Conservation (phyloP, 2,797 vertebrate species). For the Myripristis murdjan region DNA sequence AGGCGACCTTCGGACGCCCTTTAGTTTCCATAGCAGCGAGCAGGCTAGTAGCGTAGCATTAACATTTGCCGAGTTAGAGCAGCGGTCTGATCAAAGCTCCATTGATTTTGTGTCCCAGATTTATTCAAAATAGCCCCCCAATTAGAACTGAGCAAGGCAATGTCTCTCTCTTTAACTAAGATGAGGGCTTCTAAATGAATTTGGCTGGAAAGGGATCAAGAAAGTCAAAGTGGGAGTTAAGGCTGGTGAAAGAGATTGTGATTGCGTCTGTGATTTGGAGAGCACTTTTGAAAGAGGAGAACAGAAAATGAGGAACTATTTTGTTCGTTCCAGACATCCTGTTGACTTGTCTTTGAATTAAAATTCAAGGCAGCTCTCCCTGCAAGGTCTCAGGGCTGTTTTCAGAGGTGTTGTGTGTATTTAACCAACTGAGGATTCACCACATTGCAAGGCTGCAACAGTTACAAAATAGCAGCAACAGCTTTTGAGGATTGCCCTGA, state of each 20-base stretch:
- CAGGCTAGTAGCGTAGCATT: conserved; percentile 60
- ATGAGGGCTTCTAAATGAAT: conserved; percentile 51
- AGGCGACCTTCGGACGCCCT: conserved; percentile 80
- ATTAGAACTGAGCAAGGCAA: conserved; percentile 41
- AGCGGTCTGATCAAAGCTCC: conserved; percentile 66
- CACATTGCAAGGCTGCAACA: neutral
- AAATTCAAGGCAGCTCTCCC: neutral
- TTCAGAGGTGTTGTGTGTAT: neutral
- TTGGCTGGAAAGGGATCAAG: neutral
- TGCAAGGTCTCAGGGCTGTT: too few relatives aligned
- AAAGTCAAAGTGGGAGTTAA: conserved; percentile 5
- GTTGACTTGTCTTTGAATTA: neutral
- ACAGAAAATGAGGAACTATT: neutral
- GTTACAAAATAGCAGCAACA: neutral
- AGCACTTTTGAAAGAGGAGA: neutral
- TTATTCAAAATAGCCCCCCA: conserved; percentile 67
- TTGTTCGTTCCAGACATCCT: neutral
- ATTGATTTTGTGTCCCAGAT: conserved; percentile 78
- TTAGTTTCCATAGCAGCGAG: conserved; percentile 79
- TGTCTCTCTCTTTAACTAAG: conserved; percentile 49
- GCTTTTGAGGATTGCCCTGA: conserved; percentile 1
- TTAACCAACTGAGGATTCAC: neutral
- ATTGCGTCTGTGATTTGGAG: neutral
- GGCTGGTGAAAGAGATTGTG: neutral
- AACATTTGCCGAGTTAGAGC: conserved; percentile 63